A percentile compares a stretch with the other conserved stretches of the same genome.
Evolutionary conservation across 2,797 vertebrate genomes (phyloP).

Genomic region (Melanotaenia maccullochi): DNA sequence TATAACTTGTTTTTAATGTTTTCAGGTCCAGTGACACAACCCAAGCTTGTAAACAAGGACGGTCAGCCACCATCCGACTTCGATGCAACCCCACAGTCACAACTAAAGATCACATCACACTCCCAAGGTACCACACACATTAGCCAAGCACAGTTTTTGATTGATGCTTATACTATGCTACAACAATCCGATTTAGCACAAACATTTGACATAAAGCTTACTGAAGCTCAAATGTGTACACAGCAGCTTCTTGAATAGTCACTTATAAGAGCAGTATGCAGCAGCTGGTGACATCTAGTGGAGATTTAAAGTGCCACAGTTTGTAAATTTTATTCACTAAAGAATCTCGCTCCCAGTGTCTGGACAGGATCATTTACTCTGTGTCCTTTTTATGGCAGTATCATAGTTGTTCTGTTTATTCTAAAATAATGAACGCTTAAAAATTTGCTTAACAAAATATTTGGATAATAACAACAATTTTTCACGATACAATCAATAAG

Average conservation of each 20-base stretch:
- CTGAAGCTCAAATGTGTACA: slow-evolving; percentile 13
- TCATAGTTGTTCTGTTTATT: neutral
- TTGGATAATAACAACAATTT: neutral
- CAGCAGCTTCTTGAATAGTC: slow-evolving; percentile 15
- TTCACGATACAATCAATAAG: neutral
- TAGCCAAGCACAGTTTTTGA: slow-evolving; percentile 19
- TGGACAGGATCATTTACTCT: neutral
- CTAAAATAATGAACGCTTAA: neutral
- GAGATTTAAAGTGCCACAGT: neutral
- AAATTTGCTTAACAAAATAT: neutral
- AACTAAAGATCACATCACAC: slow-evolving; percentile 73
- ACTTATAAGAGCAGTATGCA: neutral
- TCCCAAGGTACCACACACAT: slow-evolving; percentile 85
- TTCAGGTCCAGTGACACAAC: slow-evolving; percentile 89
- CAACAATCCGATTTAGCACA: slow-evolving; percentile 1
- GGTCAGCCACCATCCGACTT: slow-evolving; percentile 88
- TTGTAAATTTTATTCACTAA: neutral
- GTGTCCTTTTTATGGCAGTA: neutral
- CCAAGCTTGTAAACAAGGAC: slow-evolving; percentile 88
- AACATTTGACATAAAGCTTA: slow-evolving; percentile 10
- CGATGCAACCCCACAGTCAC: slow-evolving; percentile 85
- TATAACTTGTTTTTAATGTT: slow-evolving; percentile 16
- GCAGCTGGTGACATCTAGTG: neutral
- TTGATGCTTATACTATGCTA: neutral
- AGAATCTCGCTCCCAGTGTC: neutral